Evolutionary conservation across 64 coral and sea anemone genomes (phyloP).

Genomic region (Cladopsammia gracilis): DNA sequence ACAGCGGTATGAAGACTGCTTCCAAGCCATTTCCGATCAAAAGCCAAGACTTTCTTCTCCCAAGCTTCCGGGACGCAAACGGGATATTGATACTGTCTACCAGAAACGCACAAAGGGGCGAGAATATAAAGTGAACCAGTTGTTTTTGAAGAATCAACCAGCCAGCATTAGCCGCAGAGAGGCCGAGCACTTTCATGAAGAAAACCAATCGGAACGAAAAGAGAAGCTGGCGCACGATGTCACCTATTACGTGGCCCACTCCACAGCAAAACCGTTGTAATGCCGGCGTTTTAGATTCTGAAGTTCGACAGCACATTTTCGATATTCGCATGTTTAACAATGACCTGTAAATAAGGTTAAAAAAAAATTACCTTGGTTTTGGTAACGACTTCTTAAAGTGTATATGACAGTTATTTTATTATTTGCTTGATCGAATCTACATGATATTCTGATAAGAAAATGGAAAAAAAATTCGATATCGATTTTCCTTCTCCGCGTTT

Average conservation of each 20-base stretch:
- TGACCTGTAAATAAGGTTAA: not conserved
- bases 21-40: not conserved
- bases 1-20: not conserved
- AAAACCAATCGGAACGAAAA: slow-evolving; percentile 1
- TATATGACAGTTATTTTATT: too few relatives aligned
- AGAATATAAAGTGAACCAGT: not conserved
- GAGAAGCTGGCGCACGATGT: not conserved
- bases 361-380: not conserved
- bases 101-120: not conserved
- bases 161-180: slow-evolving; percentile 6
- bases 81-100: not conserved
- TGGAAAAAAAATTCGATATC: too few relatives aligned
- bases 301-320: not conserved
- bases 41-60: not conserved
- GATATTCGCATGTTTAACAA: not conserved
- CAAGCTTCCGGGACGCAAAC: not conserved
- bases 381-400: too few relatives aligned
- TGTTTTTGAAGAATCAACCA: not conserved
- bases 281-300: not conserved
- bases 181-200: not conserved
- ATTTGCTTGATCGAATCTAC: too few relatives aligned
- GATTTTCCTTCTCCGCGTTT: too few relatives aligned
- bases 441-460: too few relatives aligned
- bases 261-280: not conserved
- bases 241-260: slow-evolving; percentile 24